phyloP scores from a whole-genome alignment of 2,113 vertebrate genomes.

The Oreotrochilus melanogaster region DNA sequence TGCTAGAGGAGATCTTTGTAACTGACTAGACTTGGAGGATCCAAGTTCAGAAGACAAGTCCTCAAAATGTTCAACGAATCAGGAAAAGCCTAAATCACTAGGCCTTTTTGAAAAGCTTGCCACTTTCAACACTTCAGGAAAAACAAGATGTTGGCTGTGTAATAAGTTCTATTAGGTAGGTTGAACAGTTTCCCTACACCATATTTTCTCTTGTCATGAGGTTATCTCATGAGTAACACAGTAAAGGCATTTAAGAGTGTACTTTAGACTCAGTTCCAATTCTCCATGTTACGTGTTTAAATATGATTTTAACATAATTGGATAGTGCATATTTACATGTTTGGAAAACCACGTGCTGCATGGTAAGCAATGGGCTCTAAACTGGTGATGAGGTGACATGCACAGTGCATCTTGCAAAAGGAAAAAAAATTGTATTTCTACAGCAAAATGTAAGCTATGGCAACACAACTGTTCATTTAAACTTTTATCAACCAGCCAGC shows the following conservation, averaged over 20 bases:
- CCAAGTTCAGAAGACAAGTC: background rate
- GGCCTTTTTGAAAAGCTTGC: background rate
- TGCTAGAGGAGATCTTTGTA: background rate
- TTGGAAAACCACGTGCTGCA: background rate
- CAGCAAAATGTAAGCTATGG: background rate
- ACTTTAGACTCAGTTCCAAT: background rate
- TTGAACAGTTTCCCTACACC: background rate
- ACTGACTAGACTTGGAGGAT: background rate
- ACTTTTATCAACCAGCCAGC: background rate
- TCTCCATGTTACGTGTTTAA: background rate
- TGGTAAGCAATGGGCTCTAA: background rate
- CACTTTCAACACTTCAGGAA: background rate
- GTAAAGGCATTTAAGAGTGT: background rate
- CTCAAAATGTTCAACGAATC: background rate
- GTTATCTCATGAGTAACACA: background rate
- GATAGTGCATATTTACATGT: background rate
- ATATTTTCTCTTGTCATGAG: background rate
- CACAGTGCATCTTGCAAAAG: background rate
- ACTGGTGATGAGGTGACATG: background rate
- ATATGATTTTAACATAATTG: background rate
- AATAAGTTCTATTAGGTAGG: background rate
- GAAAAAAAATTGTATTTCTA: background rate
- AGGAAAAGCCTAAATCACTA: background rate
- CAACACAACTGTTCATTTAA: background rate
- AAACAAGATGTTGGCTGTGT: background rate